phyloP scores from a whole-genome alignment of 2,113 vertebrate genomes.

The Nyctereutes procyonoides region DNA sequence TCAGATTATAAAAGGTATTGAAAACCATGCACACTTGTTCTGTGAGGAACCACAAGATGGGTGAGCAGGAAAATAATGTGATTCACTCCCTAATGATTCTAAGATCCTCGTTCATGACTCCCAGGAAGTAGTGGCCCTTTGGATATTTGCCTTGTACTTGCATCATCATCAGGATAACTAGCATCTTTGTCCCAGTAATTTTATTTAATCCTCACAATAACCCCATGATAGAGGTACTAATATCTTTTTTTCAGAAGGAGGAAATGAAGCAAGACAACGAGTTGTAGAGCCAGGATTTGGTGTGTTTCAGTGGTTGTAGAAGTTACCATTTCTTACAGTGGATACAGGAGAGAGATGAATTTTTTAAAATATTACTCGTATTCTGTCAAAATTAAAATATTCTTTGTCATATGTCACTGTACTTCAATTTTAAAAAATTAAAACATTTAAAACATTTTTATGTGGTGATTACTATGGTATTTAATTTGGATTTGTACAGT shows the following conservation, averaged over 20 bases:
- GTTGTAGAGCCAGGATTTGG: not conserved
- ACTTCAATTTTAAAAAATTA: not conserved
- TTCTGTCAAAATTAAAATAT: not conserved
- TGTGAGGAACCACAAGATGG: not conserved
- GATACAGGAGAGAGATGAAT: not conserved
- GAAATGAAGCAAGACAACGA: not conserved
- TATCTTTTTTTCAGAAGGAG: not conserved
- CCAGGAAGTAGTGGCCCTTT: not conserved
- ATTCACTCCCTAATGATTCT: not conserved
- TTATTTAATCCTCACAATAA: not conserved
- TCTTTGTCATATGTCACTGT: not conserved
- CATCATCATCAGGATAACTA: not conserved
- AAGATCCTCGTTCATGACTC: not conserved
- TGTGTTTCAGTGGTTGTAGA: not conserved
- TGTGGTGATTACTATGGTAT: not conserved
- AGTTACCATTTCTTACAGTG: conserved; percentile 3
- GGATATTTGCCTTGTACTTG: not conserved
- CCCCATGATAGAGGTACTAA: not conserved
- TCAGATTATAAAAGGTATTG: not conserved
- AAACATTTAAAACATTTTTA: not conserved
- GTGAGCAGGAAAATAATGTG: not conserved
- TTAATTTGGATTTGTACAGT: not conserved
- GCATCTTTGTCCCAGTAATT: not conserved
- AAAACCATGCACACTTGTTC: not conserved
- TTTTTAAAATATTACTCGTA: not conserved